phyloP scores from a whole-genome alignment of 1,140 invertebrate species.

The Drosophila tropicalis region DNA sequence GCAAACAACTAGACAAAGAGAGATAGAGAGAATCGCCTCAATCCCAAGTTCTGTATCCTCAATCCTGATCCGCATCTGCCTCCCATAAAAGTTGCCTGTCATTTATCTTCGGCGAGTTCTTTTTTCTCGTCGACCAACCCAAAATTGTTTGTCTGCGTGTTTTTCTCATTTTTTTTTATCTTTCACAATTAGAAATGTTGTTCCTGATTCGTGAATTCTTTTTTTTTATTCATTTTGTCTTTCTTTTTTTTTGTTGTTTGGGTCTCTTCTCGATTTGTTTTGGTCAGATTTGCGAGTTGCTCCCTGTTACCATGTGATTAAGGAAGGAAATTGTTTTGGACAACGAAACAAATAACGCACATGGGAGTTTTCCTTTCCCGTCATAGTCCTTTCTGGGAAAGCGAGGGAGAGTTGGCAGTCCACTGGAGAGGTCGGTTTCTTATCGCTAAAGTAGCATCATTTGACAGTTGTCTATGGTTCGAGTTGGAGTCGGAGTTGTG shows the following conservation, averaged over 20 bases:
- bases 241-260: constrained; percentile 38
- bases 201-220: constrained; percentile 45
- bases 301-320: constrained; percentile 76
- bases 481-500: constrained; percentile 24
- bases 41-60: constrained; percentile 22
- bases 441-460: constrained; percentile 75
- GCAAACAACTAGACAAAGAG: constrained; percentile 1
- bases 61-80: constrained; percentile 30
- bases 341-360: constrained; percentile 71
- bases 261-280: constrained; percentile 58
- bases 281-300: constrained; percentile 63
- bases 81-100: constrained; percentile 59
- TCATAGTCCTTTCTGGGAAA: constrained; percentile 24
- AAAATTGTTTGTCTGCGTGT: constrained; percentile 41
- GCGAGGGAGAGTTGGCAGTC: constrained; percentile 36
- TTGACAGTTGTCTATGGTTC: constrained; percentile 70
- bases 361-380: constrained; percentile 40
- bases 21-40: constrained; percentile 15
- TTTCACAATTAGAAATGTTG: constrained; percentile 74
- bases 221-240: constrained; percentile 29
- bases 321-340: constrained; percentile 83
- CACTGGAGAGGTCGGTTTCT: constrained; percentile 21
- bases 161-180: constrained; percentile 66
- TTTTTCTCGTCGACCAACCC: constrained; percentile 53
- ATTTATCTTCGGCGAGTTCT: constrained; percentile 60